Evolutionary conservation across 2,797 vertebrate genomes (phyloP).

Genomic region (Urophycis tenuis): DNA sequence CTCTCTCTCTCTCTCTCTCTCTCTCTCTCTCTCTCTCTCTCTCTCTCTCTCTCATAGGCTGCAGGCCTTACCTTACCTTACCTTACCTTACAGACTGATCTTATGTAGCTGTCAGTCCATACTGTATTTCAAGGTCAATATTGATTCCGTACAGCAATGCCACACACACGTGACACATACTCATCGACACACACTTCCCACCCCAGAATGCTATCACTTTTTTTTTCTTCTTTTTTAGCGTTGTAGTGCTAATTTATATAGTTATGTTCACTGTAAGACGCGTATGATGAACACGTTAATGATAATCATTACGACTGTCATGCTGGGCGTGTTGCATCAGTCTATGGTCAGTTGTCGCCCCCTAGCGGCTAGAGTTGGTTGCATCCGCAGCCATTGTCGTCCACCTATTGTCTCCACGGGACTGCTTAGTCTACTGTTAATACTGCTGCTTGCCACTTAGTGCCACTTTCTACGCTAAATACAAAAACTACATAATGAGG

Average conservation of each 20-base stretch:
- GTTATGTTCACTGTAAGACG: neutral
- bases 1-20: no score
- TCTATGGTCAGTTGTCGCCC: slow-evolving; percentile 40
- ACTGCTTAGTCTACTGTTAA: slow-evolving; percentile 10
- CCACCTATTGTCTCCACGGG: slow-evolving; percentile 44
- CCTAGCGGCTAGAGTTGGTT: slow-evolving; percentile 32
- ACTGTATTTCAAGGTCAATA: neutral
- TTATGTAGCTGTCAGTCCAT: neutral
- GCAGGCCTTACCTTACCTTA: no score
- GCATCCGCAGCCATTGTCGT: neutral
- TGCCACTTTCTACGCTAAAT: neutral
- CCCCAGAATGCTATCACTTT: neutral
- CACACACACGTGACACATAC: neutral
- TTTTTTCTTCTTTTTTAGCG: neutral
- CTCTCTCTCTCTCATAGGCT: neutral
- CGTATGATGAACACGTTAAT: neutral
- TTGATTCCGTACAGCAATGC: neutral
- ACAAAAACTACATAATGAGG: neutral
- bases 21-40: no score
- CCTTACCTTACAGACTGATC: neutral
- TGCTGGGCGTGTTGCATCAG: neutral
- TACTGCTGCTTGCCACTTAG: neutral
- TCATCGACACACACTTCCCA: neutral
- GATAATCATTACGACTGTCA: neutral
- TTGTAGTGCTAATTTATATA: neutral